A percentile compares a stretch with the other conserved stretches of the same genome.
Conservation (phyloP, 92 coral and sea anemone species). For the Anthopleura xanthogrammica region DNA sequence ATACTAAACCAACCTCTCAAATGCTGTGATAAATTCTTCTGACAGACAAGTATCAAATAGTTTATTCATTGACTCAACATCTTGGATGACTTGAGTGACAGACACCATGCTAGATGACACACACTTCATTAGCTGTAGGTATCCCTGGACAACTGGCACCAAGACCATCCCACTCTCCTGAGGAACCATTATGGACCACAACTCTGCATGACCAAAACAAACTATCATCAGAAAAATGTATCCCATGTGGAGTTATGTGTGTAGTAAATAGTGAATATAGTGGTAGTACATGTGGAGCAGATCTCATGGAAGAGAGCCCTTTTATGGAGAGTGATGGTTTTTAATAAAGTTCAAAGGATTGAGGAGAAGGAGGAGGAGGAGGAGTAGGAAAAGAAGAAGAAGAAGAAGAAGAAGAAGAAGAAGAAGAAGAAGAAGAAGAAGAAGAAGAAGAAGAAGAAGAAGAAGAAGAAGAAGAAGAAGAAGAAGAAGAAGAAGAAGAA, state of each 20-base stretch:
- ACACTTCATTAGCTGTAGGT: slow-evolving; percentile 78
- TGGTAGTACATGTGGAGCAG: too few species aligned
- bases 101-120: slow-evolving; percentile 69
- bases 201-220: slow-evolving; percentile 35
- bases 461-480: too few species aligned
- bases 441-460: too few species aligned
- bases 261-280: not conserved
- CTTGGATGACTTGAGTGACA: slow-evolving; percentile 51
- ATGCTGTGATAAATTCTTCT: slow-evolving; percentile 69
- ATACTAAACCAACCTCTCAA: slow-evolving; percentile 47
- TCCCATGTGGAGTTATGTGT: too few species aligned
- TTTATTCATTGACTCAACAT: slow-evolving; percentile 51
- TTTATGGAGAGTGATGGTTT: too few species aligned
- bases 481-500: too few species aligned
- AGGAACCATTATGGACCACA: slow-evolving; percentile 58
- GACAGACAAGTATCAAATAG: slow-evolving; percentile 66
- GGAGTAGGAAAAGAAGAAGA: too few species aligned
- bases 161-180: slow-evolving; percentile 76
- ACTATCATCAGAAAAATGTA: not conserved
- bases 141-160: slow-evolving; percentile 66
- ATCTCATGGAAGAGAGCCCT: too few species aligned
- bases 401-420: too few species aligned
- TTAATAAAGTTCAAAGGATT: too few species aligned
- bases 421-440: too few species aligned
- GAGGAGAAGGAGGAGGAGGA: too few species aligned